Percentiles rank a stretch among this genome's conserved stretches.
Evolutionary conservation across 2,888 invertebrate species (phyloP).

Genomic region (Leucoma salicis): DNA sequence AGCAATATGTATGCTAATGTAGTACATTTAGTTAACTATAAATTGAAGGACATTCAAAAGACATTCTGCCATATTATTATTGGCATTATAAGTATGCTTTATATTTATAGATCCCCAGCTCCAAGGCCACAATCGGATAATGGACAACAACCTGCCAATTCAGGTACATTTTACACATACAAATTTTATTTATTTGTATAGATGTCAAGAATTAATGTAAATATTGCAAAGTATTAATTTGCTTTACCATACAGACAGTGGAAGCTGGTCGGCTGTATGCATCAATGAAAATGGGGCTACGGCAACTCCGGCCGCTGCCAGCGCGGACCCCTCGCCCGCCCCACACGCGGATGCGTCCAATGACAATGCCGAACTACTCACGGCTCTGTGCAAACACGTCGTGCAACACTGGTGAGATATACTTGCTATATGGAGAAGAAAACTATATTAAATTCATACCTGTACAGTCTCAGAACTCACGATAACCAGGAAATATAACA

Average conservation of each 20-base stretch:
- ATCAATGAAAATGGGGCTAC: constrained; percentile 57
- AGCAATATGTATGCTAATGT: too few species aligned
- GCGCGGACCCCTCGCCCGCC: constrained; percentile 27
- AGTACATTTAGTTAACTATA: too few species aligned
- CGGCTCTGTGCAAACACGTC: constrained; percentile 70
- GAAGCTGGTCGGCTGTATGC: constrained; percentile 67
- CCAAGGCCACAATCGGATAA: constrained; percentile 62
- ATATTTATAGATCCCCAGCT: constrained; percentile 52
- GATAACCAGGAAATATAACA: too few species aligned
- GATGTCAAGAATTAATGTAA: too few species aligned
- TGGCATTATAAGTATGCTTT: background rate
- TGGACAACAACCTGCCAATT: constrained; percentile 60
- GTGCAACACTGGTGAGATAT: constrained; percentile 61
- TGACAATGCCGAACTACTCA: constrained; percentile 64
- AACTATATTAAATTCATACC: too few species aligned
- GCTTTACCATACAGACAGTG: constrained; percentile 43
- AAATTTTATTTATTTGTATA: background rate
- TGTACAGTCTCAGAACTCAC: too few species aligned
- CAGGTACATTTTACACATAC: constrained; percentile 39
- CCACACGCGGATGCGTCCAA: constrained; percentile 49
- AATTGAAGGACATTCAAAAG: too few species aligned
- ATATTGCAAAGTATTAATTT: background rate
- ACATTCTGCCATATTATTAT: too few species aligned
- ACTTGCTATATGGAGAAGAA: too few species aligned
- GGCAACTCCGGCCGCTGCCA: constrained; percentile 21